Percentiles rank a stretch among this genome's conserved stretches.
Evolutionary conservation across 2,888 invertebrate genomes (phyloP).

Genomic region (Salticus scenicus): DNA sequence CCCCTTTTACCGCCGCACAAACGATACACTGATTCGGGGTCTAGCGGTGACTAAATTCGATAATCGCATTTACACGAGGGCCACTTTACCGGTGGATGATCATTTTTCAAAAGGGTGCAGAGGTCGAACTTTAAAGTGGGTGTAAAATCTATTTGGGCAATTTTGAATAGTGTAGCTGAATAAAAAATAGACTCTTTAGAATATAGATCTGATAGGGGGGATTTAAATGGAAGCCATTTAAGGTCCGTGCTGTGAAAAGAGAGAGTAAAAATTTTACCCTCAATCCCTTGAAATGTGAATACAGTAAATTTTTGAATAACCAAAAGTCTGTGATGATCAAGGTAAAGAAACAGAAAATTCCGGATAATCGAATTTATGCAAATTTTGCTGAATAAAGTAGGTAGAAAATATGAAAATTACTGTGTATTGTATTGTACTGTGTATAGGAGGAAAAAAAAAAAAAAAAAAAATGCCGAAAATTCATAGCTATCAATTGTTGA

Average conservation of each 20-base stretch:
- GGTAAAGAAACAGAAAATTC: too few species aligned
- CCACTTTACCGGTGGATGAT: background rate
- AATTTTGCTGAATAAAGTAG: too few species aligned
- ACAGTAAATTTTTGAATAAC: too few species aligned
- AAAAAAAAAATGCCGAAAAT: too few species aligned
- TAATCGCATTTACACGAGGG: constrained; percentile 31
- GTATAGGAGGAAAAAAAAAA: too few species aligned
- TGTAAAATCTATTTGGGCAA: constrained; percentile 42
- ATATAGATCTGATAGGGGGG: background rate
- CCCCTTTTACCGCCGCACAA: constrained; percentile 36
- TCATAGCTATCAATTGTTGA: too few species aligned
- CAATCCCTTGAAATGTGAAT: too few species aligned
- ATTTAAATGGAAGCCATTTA: background rate
- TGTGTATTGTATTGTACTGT: too few species aligned
- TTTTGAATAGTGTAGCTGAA: constrained; percentile 26
- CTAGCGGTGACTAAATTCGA: constrained; percentile 47
- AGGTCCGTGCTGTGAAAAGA: background rate
- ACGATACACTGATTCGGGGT: constrained; percentile 60
- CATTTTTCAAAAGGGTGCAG: constrained; percentile 3
- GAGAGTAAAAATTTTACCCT: background rate
- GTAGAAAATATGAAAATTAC: too few species aligned
- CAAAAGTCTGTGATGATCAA: too few species aligned
- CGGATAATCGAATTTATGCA: too few species aligned
- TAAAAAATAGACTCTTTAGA: too few species aligned
- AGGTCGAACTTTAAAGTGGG: constrained; percentile 42